Base-by-base conservation (phyloP, 2,797 vertebrate species). In the Macropodus opercularis region DNA sequence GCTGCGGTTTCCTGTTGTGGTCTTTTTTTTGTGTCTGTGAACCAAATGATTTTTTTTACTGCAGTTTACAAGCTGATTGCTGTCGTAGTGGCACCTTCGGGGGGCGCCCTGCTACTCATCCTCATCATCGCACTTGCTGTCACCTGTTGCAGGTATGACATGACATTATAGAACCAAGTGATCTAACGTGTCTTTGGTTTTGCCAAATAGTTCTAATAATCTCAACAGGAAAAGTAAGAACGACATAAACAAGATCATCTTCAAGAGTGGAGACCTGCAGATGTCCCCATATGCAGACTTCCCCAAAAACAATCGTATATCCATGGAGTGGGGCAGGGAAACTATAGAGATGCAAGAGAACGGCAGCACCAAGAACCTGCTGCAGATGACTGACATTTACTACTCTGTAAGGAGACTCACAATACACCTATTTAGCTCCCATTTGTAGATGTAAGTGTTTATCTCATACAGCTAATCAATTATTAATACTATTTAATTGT, bases 261-360 rank as follows among this genome's bases (percentile, higher is more conserved):
- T 98, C 86, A 98, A 98, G 90, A 97, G 96, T 46, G 95, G 95
- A 55, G 97, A 99, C 80, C 92, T 98, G 86, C 97, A 97, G 85
- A 95, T 98, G 95, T 98, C 96, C 31, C 95, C 97, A 0, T 98
- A 98, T 3, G 90, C 95, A 1, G 97, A 99, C 86, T 97, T 96
- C 66, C 93, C 95, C 2, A 98, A 99, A 89, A 94, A 88, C 32
- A 96, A 92, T 72, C 94, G 96, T 6, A 92, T 93, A 58, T 95
- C 94, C 34, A 95, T 93, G 77, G 96, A 98, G 80, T 98, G 98
- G 98, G 95, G 96, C 66, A 87, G 96, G 66, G 98, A 99, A 87
- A 96, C 95, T 64, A 98, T 99, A 3, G 97, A 99, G 85, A 97
- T 99, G 97, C 98, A 99, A 40, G 97, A 99, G 89, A 98, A 98